Evolutionary conservation across 2,888 invertebrate genomes (phyloP).

Genomic region (Drosophila peninsularis): DNA sequence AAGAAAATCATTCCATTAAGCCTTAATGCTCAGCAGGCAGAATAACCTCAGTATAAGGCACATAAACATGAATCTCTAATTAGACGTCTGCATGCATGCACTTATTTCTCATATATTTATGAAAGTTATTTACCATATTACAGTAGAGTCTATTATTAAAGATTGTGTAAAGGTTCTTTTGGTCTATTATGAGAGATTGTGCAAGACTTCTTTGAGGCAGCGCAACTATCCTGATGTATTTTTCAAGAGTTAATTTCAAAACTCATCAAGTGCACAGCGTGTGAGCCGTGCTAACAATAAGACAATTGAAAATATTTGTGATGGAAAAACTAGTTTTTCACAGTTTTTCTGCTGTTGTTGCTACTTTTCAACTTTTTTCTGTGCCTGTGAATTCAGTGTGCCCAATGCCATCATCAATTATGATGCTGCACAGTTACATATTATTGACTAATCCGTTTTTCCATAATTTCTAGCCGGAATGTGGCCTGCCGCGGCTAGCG

Average conservation of each 20-base stretch:
- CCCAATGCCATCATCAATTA: conserved; percentile 42
- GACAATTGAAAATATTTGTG: conserved; percentile 36
- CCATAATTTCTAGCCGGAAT: conserved; percentile 85
- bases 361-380: not conserved
- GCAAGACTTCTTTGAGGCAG: conserved; percentile 15
- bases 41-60: not conserved
- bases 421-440: conserved; percentile 24
- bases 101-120: not conserved
- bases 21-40: not conserved
- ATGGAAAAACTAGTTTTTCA: conserved; percentile 42
- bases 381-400: conserved; percentile 17
- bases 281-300: conserved; percentile 22
- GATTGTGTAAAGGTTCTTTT: not conserved
- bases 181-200: conserved; percentile 11
- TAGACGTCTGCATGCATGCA: not conserved
- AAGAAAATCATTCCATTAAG: not conserved
- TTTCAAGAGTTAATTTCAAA: conserved; percentile 19
- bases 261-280: conserved; percentile 31
- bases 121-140: not conserved
- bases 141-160: not conserved
- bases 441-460: conserved; percentile 28
- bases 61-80: not conserved
- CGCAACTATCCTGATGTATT: not conserved
- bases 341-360: conserved; percentile 1
- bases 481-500: conserved; percentile 88